These are phyloP conservation scores for Lanistes nyassanus DNA, from an alignment of 1,140 invertebrate species.

Conservation along the genomic window DNA sequence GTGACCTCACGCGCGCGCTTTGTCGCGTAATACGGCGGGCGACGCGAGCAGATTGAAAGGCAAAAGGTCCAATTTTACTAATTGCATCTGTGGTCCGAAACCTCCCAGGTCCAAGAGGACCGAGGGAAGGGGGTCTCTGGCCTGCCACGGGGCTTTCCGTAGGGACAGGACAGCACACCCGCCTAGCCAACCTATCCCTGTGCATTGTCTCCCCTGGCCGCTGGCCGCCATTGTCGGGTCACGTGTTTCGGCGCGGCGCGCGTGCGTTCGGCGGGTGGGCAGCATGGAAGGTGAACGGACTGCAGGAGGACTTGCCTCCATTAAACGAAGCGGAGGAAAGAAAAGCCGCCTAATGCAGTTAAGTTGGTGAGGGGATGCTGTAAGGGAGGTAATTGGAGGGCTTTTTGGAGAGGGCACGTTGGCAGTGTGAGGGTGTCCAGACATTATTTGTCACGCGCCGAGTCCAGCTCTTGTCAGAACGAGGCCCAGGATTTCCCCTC, in stretches of 20 bases:
- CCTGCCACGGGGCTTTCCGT: background rate
- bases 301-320: conserved; percentile 11
- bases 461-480: too few species aligned
- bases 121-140: background rate
- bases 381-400: conserved; percentile 13
- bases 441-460: too few species aligned
- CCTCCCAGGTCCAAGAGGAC: background rate
- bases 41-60: conserved; percentile 18
- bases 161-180: background rate
- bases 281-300: background rate
- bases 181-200: background rate
- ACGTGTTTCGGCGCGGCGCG: conserved; percentile 14
- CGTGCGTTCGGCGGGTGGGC: conserved; percentile 12
- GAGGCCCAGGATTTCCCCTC: too few species aligned
- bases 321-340: conserved; percentile 16
- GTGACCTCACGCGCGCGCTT: conserved; percentile 23
- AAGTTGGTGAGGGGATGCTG: conserved; percentile 14
- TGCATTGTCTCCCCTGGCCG: background rate
- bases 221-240: conserved; percentile 21
- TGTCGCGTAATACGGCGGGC: conserved; percentile 11
- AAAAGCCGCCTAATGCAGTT: conserved; percentile 22
- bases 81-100: conserved; percentile 18
- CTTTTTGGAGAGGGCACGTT: conserved; percentile 3
- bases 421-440: background rate
- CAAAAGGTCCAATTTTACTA: conserved; percentile 26